phyloP scores from a whole-genome alignment of 2,113 vertebrate genomes.

The Heterochromis multidens region DNA sequence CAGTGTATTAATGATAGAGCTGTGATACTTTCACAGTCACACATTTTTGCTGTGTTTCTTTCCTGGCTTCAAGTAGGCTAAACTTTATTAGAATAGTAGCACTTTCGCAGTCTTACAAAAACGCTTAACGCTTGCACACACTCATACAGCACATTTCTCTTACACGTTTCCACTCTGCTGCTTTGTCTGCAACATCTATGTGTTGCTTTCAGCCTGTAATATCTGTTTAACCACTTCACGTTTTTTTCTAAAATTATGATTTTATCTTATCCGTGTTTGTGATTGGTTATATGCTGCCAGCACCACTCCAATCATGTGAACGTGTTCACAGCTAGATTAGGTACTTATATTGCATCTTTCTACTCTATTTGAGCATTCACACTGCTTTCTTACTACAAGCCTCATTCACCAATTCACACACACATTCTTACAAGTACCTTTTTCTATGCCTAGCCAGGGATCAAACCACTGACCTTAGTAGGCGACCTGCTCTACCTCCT shows the following conservation, averaged over 20 bases:
- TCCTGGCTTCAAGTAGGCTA: background rate
- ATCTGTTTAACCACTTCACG: background rate
- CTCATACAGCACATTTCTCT: background rate
- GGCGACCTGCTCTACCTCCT: too few species aligned
- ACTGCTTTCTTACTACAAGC: too few species aligned
- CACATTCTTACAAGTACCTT: background rate
- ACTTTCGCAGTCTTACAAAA: background rate
- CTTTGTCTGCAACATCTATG: background rate
- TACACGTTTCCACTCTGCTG: background rate
- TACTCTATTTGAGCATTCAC: background rate
- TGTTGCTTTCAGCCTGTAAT: background rate
- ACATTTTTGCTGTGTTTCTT: background rate
- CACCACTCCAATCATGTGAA: background rate
- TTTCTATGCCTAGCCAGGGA: background rate
- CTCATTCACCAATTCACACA: background rate
- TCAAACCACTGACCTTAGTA: background rate
- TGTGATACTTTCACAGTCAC: background rate
- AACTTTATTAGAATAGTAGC: background rate
- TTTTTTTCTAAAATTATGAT: background rate
- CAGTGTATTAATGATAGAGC: background rate
- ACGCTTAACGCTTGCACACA: rapidly evolving
- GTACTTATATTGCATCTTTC: background rate
- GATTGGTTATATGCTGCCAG: background rate
- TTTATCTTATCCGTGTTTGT: background rate
- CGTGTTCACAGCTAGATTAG: background rate